These are phyloP conservation scores for Apamea crenata DNA, from an alignment of 2,888 invertebrate genomes.

Conservation along the genomic window DNA sequence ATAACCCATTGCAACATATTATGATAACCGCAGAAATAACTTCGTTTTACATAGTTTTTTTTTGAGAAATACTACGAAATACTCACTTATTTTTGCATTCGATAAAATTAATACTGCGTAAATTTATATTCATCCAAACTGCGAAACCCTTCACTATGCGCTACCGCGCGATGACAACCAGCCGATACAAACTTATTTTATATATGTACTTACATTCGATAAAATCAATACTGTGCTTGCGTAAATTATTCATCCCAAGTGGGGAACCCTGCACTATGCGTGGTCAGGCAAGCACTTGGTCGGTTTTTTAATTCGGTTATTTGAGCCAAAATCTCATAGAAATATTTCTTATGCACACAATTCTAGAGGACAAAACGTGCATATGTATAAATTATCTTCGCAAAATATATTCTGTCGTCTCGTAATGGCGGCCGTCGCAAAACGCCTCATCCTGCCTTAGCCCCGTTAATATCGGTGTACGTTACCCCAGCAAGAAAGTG, in stretches of 20 bases:
- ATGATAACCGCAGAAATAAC: background rate
- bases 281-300: background rate
- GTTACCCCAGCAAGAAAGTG: too few species aligned
- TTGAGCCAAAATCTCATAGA: background rate
- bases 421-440: slow-evolving; percentile 26
- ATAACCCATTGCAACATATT: too few species aligned
- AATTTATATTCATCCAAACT: background rate
- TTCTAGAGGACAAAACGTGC: background rate
- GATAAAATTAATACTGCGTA: background rate
- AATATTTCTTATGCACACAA: background rate
- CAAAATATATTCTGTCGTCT: slow-evolving; percentile 18
- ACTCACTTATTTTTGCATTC: background rate
- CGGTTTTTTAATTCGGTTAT: background rate
- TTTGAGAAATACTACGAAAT: background rate
- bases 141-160: background rate
- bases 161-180: too few species aligned
- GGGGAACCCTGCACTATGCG: background rate
- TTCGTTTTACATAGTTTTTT: background rate
- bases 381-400: slow-evolving; percentile 18
- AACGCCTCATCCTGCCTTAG: slow-evolving; percentile 54
- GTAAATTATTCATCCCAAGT: background rate
- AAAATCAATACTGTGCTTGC: background rate
- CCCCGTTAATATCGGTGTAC: slow-evolving; percentile 33
- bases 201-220: background rate
- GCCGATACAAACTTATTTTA: background rate